A percentile compares a stretch with the other conserved stretches of the same genome.
phyloP scores from a whole-genome alignment of 2,113 vertebrate genomes.

The Poeciliopsis prolifica region DNA sequence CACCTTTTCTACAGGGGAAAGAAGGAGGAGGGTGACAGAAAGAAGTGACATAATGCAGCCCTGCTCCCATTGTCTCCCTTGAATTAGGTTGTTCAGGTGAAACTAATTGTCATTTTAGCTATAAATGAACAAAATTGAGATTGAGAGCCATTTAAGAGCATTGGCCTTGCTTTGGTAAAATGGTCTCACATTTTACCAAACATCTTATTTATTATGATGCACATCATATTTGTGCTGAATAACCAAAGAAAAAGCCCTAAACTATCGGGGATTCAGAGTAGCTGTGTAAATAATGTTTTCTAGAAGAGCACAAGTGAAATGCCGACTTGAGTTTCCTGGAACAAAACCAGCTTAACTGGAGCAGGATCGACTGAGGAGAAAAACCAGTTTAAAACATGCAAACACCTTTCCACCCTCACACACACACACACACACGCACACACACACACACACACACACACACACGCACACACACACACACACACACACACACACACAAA shows the following conservation, averaged over 20 bases:
- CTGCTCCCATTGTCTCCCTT: constrained; percentile 11
- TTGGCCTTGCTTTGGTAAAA: not conserved
- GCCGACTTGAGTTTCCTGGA: constrained; percentile 27
- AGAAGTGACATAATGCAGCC: constrained; percentile 42
- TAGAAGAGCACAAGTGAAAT: constrained; percentile 27
- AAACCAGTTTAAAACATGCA: constrained; percentile 56
- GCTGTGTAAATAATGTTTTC: not conserved
- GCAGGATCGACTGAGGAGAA: constrained; percentile 1
- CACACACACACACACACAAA: not conserved
- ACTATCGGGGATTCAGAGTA: not conserved
- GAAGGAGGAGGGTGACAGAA: constrained; percentile 31
- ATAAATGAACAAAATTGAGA: not conserved
- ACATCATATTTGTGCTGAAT: not conserved
- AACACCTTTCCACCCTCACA: not conserved
- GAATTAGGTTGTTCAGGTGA: not conserved
- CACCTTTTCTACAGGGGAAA: constrained; percentile 44
- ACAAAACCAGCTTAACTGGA: constrained; percentile 35
- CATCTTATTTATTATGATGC: not conserved
- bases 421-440: not conserved
- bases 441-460: not conserved
- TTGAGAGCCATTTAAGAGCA: not conserved
- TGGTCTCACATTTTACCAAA: not conserved
- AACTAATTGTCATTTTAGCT: not conserved
- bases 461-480: too few species aligned
- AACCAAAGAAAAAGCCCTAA: too few species aligned